Conservation (phyloP, 2,888 invertebrate genomes). For the Campoplex capitator region DNA sequence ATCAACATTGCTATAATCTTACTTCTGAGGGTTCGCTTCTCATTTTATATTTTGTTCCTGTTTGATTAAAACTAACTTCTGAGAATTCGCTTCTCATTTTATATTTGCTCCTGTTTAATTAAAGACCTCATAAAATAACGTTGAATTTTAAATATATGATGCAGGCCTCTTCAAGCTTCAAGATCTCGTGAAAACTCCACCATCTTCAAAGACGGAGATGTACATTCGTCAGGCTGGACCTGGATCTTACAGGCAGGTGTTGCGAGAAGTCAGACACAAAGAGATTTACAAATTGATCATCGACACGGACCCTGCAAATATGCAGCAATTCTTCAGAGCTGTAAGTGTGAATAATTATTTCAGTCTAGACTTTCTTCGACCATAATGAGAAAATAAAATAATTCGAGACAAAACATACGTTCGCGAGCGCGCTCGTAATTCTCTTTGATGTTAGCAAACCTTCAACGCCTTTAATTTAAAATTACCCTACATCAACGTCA, state of each 20-base stretch:
- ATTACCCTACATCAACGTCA: background rate
- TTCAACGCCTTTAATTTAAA: background rate
- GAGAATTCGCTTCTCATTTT: too few relatives aligned
- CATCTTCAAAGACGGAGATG: constrained; percentile 89
- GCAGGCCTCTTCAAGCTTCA: constrained; percentile 93
- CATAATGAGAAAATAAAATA: background rate
- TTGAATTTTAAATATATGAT: constrained; percentile 33
- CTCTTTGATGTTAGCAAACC: background rate
- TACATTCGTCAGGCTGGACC: constrained; percentile 92
- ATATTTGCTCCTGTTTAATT: too few relatives aligned
- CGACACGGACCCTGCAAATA: constrained; percentile 93
- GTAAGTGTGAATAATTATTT: constrained; percentile 87
- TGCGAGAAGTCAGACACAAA: constrained; percentile 94
- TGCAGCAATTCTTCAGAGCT: constrained; percentile 93
- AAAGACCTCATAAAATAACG: background rate
- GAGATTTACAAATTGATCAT: constrained; percentile 95
- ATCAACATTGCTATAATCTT: too few relatives aligned
- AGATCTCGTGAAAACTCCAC: constrained; percentile 91
- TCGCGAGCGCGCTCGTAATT: background rate
- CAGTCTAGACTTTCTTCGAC: too few relatives aligned
- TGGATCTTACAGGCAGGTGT: constrained; percentile 88
- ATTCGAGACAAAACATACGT: background rate
- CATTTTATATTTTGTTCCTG: too few relatives aligned
- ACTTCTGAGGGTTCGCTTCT: too few relatives aligned
- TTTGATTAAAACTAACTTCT: too few relatives aligned